Evolutionary conservation across 2,113 vertebrate genomes (phyloP).

Genomic region (Indri indri): DNA sequence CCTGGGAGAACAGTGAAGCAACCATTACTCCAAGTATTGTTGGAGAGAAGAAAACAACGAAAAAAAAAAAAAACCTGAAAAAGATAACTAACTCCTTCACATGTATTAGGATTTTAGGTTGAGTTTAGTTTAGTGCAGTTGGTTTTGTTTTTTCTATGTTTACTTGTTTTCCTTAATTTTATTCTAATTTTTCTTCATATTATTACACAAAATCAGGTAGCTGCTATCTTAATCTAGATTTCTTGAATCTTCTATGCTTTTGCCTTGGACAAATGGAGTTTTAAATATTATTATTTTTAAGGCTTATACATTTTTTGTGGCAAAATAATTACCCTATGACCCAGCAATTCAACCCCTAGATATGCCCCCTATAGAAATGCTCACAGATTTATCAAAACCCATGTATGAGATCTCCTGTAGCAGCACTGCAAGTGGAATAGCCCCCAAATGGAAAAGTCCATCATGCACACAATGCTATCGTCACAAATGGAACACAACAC

Average conservation of each 20-base stretch:
- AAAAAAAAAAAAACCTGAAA: not conserved
- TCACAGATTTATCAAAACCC: not conserved
- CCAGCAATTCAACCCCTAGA: not conserved
- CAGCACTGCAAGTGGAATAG: fast-evolving
- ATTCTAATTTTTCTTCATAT: not conserved
- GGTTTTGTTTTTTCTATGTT: not conserved
- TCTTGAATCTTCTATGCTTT: not conserved
- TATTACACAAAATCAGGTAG: not conserved
- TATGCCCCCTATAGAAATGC: not conserved
- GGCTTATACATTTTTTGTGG: not conserved
- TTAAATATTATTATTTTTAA: not conserved
- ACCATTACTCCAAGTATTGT: not conserved
- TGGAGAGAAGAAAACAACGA: not conserved
- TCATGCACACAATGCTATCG: fast-evolving
- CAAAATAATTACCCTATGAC: not conserved
- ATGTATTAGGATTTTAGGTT: not conserved
- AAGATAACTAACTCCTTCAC: not conserved
- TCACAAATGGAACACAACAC: not conserved
- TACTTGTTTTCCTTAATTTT: not conserved
- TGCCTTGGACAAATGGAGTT: not conserved
- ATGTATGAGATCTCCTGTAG: not conserved
- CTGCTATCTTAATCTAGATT: not conserved
- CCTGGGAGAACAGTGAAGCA: not conserved
- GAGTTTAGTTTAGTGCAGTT: not conserved
- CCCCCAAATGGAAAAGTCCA: not conserved